These are phyloP conservation scores for Oscheius myriophilus DNA, from an alignment of 2,888 invertebrate species.

Conservation along the genomic window DNA sequence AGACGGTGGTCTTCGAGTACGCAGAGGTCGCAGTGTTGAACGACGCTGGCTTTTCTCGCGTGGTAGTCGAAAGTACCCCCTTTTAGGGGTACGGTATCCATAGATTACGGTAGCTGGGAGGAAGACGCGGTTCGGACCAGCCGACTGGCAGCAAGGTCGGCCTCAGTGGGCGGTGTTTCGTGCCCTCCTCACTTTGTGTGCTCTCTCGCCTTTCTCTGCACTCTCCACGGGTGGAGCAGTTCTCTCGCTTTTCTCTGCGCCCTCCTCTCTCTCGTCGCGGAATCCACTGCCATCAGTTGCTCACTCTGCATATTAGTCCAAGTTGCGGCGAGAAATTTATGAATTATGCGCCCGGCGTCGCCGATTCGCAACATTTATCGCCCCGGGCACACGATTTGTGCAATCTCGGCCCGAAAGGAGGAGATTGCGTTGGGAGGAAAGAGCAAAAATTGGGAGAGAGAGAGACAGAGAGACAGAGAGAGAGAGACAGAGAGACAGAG, in stretches of 20 bases:
- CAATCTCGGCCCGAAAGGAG: not conserved
- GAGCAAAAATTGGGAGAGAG: not conserved
- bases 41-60: conserved; percentile 26
- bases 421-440: not conserved
- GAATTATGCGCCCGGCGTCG: conserved; percentile 19
- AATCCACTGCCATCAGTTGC: conserved; percentile 28
- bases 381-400: not conserved
- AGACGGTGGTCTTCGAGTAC: conserved; percentile 61
- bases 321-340: conserved; percentile 20
- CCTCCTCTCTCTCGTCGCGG: conserved; percentile 16
- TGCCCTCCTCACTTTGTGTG: not conserved
- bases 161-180: conserved; percentile 11
- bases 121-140: not conserved
- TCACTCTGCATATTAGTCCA: conserved; percentile 24
- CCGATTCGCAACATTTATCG: not conserved
- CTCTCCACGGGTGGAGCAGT: not conserved
- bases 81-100: too few species aligned
- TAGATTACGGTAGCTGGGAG: not conserved
- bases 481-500: not conserved
- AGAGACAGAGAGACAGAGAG: conserved; percentile 8
- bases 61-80: conserved; percentile 27
- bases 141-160: not conserved
- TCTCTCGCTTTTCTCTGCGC: not conserved
- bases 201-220: conserved; percentile 13
- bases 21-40: conserved; percentile 43